Evolutionary conservation across 2,888 invertebrate species (phyloP).

Genomic region (Macrophya annulata): DNA sequence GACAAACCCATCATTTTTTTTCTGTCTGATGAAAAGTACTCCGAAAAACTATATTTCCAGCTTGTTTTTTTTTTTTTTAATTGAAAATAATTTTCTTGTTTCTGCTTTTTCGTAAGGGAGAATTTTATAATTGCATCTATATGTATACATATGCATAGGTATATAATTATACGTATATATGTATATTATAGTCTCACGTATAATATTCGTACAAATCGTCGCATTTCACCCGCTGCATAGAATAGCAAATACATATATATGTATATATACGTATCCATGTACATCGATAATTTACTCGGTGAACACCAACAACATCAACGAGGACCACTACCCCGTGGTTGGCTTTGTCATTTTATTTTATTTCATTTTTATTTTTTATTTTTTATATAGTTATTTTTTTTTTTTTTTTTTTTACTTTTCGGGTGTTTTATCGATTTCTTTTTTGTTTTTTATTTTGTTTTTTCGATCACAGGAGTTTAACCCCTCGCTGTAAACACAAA

Average conservation of each 20-base stretch:
- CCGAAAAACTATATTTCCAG: too few relatives aligned
- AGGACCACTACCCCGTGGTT: background rate
- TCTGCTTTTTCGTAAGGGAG: too few relatives aligned
- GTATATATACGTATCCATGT: background rate
- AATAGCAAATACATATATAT: background rate
- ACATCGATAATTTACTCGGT: conserved; percentile 29
- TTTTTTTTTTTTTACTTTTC: background rate
- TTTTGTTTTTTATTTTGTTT: background rate
- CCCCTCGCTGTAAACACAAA: conserved; percentile 14
- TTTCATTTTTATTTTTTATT: background rate
- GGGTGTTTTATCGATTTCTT: background rate
- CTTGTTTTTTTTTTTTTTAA: too few relatives aligned
- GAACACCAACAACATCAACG: background rate
- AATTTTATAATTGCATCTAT: too few relatives aligned
- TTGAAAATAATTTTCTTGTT: too few relatives aligned
- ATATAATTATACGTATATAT: too few relatives aligned
- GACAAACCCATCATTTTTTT: too few relatives aligned
- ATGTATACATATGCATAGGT: too few relatives aligned
- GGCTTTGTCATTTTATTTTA: background rate
- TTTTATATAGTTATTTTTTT: background rate
- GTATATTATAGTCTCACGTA: too few relatives aligned
- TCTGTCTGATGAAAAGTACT: too few relatives aligned
- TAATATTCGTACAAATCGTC: too few relatives aligned
- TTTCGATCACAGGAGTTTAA: background rate
- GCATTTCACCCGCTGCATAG: background rate